Base-by-base conservation (phyloP, 2,888 invertebrate genomes). In the Tanytarsus gracilentus region DNA sequence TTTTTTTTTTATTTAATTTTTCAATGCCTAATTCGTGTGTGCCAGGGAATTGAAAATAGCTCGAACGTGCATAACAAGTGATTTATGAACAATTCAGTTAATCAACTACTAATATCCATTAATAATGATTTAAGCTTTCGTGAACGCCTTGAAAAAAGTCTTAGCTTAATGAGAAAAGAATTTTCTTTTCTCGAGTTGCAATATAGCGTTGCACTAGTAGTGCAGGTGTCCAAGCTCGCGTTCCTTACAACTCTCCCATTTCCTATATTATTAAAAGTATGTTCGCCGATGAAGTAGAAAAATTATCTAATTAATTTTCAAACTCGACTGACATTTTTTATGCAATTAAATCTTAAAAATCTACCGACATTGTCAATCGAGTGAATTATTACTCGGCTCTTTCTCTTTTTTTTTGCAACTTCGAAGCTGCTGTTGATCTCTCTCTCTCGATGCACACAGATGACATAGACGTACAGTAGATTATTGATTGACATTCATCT, bases 41-140 rank as follows among this genome's bases (percentile, higher is more conserved):
- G 40, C 40, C n/a, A n/a, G 21, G 40, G 21, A 18, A 40, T 40
- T 18, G 40, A 40, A 36, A 14, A 36, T n/a, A 36, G 16, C 16
- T 14, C 16, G 36, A 14, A 36, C 36, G n/a, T n/a, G n/a, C n/a
- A n/a, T n/a, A n/a, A 40, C 39, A 14, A 51, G 51, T 52, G 52
- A 52, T 52, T 52, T 52, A 52, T 33, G 52, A 52, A 30, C 23
- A 7, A 36, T n/a, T 52, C 52, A 52, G 52, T 52, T 52, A 52
- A 52, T 52, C 52, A 52, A 52, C 52, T 18, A 18, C 18, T 33
- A 33, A 52, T 52, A 36, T 33, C 52, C 36, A 33, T 52, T 52
- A 52, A 30, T 33, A 52, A 29, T 33, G 52, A 52, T 52, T 52
- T 52, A 52, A 49, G 23, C n/a, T 48, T 11, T 18, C 11, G 49